Conservation (phyloP, 2,113 vertebrate species). For the Microcebus tavaratra region DNA sequence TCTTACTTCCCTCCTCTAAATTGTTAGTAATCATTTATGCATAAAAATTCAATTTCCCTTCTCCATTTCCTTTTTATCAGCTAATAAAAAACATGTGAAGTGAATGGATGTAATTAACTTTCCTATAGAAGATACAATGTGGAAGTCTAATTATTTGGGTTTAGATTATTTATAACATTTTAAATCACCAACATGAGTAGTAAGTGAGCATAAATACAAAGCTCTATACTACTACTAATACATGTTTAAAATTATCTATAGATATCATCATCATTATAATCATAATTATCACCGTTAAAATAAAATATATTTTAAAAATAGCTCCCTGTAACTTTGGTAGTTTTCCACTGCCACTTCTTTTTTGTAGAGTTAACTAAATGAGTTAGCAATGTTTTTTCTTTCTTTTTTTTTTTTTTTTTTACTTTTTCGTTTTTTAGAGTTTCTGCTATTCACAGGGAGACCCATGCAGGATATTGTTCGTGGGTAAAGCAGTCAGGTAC, state of each 20-base stretch:
- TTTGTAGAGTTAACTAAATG: too few species aligned
- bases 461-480: too few species aligned
- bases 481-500: background rate
- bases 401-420: too few species aligned
- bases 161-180: background rate
- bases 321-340: background rate
- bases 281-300: background rate
- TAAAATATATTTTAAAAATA: background rate
- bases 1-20: background rate
- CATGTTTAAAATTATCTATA: background rate
- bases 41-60: background rate
- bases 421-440: background rate
- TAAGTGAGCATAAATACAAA: background rate
- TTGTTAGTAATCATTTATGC: background rate
- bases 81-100: background rate
- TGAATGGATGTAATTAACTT: background rate
- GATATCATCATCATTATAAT: background rate
- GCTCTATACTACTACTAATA: background rate
- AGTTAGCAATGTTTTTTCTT: too few species aligned
- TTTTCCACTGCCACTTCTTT: background rate
- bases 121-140: background rate
- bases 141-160: background rate
- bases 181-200: background rate
- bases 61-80: background rate
- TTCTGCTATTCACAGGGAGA: background rate